phyloP scores from a whole-genome alignment of 2,888 invertebrate species.

The Rhorus exstirpatorius region DNA sequence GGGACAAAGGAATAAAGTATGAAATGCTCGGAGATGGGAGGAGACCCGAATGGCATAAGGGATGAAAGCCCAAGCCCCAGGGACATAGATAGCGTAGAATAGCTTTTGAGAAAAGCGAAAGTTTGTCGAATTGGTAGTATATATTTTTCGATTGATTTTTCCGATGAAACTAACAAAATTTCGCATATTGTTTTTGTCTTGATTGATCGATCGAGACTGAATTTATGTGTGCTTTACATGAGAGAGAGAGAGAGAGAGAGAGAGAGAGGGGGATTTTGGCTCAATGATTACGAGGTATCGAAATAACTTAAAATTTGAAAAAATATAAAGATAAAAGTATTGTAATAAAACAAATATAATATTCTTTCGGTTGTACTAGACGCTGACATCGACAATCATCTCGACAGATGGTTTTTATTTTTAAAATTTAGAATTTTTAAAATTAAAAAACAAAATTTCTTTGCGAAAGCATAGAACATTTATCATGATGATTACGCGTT shows the following conservation, averaged over 20 bases:
- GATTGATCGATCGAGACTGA: not conserved
- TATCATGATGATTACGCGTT: too few species aligned
- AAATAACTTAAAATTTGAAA: too few species aligned
- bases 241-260: not conserved
- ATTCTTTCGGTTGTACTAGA: too few species aligned
- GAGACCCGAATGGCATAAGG: conserved; percentile 12
- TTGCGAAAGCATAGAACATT: not conserved
- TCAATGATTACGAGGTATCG: too few species aligned
- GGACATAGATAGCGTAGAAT: conserved; percentile 24
- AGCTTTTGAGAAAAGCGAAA: conserved; percentile 39
- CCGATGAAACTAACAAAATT: not conserved
- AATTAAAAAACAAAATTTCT: not conserved
- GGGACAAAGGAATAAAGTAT: conserved; percentile 53
- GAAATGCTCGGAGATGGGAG: conserved; percentile 12
- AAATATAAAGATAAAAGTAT: too few species aligned
- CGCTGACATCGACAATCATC: too few species aligned
- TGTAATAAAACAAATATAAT: too few species aligned
- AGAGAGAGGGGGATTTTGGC: not conserved
- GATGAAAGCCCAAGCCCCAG: conserved; percentile 51
- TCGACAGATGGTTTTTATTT: too few species aligned
- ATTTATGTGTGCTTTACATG: not conserved
- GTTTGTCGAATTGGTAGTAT: not conserved
- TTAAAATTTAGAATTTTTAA: too few species aligned
- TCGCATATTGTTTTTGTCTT: not conserved
- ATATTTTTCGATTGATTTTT: conserved; percentile 12